Percentiles rank a stretch among this genome's conserved stretches.
These are phyloP conservation scores for Turdus rufiventris DNA, from an alignment of 2,113 vertebrate genomes.

Conservation along the genomic window DNA sequence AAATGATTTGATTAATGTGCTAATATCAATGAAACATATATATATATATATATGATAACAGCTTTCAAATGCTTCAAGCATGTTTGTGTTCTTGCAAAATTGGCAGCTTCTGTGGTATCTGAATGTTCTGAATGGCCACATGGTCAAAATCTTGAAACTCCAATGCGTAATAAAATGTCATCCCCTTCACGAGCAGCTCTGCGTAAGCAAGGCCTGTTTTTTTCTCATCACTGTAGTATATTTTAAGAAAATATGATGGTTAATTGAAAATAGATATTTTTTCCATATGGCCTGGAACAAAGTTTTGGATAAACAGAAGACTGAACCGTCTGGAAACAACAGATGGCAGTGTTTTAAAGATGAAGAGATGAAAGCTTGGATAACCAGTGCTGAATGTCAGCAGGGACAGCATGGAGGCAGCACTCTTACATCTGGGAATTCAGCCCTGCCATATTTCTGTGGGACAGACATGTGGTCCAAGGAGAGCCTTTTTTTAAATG, in stretches of 20 bases:
- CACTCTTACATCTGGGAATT: background rate
- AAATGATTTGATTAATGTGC: background rate
- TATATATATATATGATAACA: background rate
- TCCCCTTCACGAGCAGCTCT: background rate
- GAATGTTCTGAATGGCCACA: background rate
- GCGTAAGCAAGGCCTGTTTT: background rate
- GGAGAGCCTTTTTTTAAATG: background rate
- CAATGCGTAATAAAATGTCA: background rate
- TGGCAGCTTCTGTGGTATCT: background rate
- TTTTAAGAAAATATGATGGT: slow-evolving; percentile 49
- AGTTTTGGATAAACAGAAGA: slow-evolving; percentile 52
- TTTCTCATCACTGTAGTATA: background rate
- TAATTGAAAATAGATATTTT: slow-evolving; percentile 57
- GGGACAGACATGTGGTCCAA: background rate
- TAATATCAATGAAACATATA: background rate
- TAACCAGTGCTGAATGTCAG: background rate
- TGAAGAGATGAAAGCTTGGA: slow-evolving; percentile 27
- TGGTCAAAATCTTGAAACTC: background rate
- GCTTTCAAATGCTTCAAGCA: background rate
- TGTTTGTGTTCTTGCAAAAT: background rate
- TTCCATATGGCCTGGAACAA: slow-evolving; percentile 47
- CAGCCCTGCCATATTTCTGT: background rate
- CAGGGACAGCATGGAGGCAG: slow-evolving; percentile 1
- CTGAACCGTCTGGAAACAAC: slow-evolving; percentile 53
- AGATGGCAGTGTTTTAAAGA: slow-evolving; percentile 66